Percentiles rank a stretch among this genome's conserved stretches.
These are phyloP conservation scores for Pandemis cinnamomeana DNA, from an alignment of 2,888 invertebrate species.

Conservation along the genomic window DNA sequence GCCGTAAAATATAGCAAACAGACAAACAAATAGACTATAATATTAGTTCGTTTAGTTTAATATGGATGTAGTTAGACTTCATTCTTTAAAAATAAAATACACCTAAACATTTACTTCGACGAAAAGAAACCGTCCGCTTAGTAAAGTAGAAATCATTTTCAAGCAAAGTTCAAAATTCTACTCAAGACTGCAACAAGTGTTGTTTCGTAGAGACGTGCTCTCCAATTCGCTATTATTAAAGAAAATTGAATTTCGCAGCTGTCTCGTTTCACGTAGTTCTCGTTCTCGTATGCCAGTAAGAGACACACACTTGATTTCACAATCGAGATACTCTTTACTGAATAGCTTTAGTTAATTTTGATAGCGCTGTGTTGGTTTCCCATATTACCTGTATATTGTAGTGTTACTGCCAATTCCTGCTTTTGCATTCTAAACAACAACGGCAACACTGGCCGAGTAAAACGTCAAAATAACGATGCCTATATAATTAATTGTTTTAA, in stretches of 20 bases:
- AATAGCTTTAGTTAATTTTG: conserved; percentile 6
- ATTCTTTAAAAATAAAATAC: no score
- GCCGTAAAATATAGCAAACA: no score
- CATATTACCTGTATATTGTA: conserved; percentile 11
- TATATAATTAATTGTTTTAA: no score
- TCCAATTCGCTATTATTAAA: background rate
- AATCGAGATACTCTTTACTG: background rate
- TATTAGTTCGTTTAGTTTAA: no score
- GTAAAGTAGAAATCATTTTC: background rate
- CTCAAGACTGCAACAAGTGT: conserved; percentile 22
- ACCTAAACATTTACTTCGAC: no score
- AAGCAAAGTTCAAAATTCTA: conserved; percentile 16
- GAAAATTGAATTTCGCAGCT: background rate
- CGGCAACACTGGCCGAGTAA: no score
- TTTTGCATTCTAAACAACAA: background rate
- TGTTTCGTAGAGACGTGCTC: conserved; percentile 8
- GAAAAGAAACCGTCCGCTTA: background rate
- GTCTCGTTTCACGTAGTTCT: background rate
- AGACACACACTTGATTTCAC: background rate
- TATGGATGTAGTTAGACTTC: no score
- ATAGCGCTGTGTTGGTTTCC: conserved; percentile 5
- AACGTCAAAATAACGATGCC: no score
- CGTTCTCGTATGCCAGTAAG: background rate
- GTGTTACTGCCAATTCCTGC: background rate
- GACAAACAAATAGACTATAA: no score